Evolutionary conservation across 2,888 invertebrate species (phyloP).

Genomic region (Tachina fera): DNA sequence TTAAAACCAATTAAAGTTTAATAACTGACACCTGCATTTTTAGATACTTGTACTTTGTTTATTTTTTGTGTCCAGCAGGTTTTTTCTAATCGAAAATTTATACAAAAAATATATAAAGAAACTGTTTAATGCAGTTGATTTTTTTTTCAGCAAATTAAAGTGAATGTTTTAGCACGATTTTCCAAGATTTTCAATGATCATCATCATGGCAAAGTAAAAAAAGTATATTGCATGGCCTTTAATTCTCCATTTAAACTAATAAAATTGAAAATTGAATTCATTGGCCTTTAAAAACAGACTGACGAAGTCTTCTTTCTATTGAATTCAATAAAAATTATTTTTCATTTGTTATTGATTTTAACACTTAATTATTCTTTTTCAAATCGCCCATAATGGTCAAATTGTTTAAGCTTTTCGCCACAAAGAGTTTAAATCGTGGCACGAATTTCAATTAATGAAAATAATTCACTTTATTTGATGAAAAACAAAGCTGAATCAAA

Average conservation of each 20-base stretch:
- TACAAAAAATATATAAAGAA: conserved; percentile 20
- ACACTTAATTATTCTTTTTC: conserved; percentile 41
- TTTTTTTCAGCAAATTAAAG: conserved; percentile 63
- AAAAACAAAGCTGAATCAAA: background rate
- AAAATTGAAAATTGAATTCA: conserved; percentile 23
- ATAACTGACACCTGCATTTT: conserved; percentile 60
- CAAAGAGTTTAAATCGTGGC: conserved; percentile 1
- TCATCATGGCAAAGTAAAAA: background rate
- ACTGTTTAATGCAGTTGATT: conserved; percentile 46
- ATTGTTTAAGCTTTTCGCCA: background rate
- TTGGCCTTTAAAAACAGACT: background rate
- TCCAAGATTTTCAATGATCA: conserved; percentile 25
- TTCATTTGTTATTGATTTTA: conserved; percentile 59
- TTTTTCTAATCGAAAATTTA: background rate
- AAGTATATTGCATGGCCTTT: conserved; percentile 15
- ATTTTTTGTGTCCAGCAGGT: conserved; percentile 25
- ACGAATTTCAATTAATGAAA: conserved; percentile 1
- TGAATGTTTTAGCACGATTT: conserved; percentile 70
- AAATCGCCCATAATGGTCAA: background rate
- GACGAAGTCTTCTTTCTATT: conserved; percentile 10
- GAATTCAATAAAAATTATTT: conserved; percentile 47
- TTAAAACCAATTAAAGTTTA: conserved; percentile 42
- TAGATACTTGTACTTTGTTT: background rate
- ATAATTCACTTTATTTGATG: background rate
- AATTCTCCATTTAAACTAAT: conserved; percentile 21